Conservation (phyloP, 2,888 invertebrate genomes). For the Idaea biselata region DNA sequence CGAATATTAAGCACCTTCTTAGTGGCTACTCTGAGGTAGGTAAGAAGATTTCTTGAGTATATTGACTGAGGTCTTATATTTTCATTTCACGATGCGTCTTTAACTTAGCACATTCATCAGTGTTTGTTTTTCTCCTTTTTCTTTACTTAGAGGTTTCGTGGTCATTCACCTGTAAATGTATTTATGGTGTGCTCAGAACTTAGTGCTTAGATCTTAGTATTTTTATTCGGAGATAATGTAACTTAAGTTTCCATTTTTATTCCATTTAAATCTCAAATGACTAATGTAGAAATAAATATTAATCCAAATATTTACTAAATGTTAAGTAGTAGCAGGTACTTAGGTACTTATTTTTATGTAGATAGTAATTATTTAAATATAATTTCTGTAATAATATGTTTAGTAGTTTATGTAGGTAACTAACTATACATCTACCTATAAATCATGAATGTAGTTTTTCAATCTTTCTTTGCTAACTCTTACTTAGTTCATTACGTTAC, state of each 20-base stretch:
- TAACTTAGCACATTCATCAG: slow-evolving; percentile 1
- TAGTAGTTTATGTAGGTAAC: too few relatives aligned
- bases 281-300: too few relatives aligned
- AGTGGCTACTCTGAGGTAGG: background rate
- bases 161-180: background rate
- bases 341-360: too few relatives aligned
- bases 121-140: background rate
- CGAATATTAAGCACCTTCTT: background rate
- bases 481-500: background rate
- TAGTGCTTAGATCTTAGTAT: background rate
- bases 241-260: too few relatives aligned
- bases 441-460: background rate
- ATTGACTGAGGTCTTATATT: slow-evolving; percentile 1
- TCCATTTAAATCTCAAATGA: too few relatives aligned
- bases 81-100: slow-evolving; percentile 1
- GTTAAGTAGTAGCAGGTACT: too few relatives aligned
- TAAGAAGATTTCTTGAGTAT: slow-evolving; percentile 1
- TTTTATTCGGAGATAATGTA: too few relatives aligned
- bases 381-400: too few relatives aligned
- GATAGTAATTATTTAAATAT: too few relatives aligned
- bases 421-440: too few relatives aligned
- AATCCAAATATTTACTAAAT: too few relatives aligned
- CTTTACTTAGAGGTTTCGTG: background rate
- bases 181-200: background rate
- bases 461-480: background rate